Evolutionary conservation across 1,140 invertebrate species (phyloP).

Genomic region (Pogonomyrmex barbatus): DNA sequence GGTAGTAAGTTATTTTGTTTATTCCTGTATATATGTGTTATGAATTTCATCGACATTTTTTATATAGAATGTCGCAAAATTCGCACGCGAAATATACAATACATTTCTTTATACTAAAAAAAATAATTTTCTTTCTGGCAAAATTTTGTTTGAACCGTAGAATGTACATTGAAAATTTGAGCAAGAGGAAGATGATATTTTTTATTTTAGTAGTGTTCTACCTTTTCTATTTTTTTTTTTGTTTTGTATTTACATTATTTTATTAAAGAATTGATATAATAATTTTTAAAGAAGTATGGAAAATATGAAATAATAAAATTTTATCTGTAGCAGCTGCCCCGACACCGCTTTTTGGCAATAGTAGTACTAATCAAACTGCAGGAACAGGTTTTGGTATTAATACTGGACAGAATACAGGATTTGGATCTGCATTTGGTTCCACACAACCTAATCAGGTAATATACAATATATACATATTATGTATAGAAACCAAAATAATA

Average conservation of each 20-base stretch:
- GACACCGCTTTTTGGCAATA: conserved; percentile 81
- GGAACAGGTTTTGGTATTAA: conserved; percentile 84
- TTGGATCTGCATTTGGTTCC: conserved; percentile 82
- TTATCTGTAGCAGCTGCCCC: conserved; percentile 78
- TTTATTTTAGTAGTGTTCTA: neutral
- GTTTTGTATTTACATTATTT: neutral
- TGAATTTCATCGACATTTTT: too few species aligned
- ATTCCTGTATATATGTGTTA: conserved; percentile 11
- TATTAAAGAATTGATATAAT: neutral
- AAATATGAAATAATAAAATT: conserved; percentile 21
- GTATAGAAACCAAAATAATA: neutral
- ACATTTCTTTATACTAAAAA: too few species aligned
- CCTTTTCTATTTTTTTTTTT: neutral
- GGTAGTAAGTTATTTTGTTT: conserved; percentile 79
- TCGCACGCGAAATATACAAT: too few species aligned
- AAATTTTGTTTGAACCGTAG: too few species aligned
- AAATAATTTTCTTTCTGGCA: too few species aligned
- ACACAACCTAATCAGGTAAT: conserved; percentile 84
- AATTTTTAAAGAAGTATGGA: conserved; percentile 41
- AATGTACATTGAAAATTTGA: too few species aligned
- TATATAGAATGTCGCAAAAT: too few species aligned
- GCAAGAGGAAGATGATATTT: too few species aligned
- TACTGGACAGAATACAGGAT: conserved; percentile 82
- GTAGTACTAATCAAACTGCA: conserved; percentile 79
- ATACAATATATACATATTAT: neutral